These are phyloP conservation scores for Trichomycterus rosablanca DNA, from an alignment of 2,113 vertebrate genomes.

Conservation along the genomic window DNA sequence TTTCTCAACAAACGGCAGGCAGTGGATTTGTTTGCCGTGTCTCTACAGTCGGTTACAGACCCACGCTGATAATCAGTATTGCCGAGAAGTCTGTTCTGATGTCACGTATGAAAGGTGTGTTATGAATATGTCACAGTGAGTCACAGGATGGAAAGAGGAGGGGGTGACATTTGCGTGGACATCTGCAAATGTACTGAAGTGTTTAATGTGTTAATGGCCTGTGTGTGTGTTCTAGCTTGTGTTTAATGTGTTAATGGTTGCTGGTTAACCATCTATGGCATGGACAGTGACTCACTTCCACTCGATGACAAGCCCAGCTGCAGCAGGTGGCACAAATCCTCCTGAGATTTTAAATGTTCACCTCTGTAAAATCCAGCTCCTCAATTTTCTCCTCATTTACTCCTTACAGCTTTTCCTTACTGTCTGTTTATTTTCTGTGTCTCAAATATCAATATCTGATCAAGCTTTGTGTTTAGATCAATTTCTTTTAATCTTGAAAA, in stretches of 20 bases:
- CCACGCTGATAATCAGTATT: constrained; percentile 16
- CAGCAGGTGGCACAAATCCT: constrained; percentile 48
- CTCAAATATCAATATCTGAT: too few relatives aligned
- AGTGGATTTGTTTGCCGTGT: neutral
- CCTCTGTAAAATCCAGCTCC: constrained; percentile 32
- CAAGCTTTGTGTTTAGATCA: too few relatives aligned
- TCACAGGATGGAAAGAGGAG: constrained; percentile 32
- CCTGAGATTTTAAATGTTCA: constrained; percentile 30
- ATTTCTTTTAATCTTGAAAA: too few relatives aligned
- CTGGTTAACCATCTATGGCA: constrained; percentile 50
- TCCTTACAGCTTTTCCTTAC: neutral
- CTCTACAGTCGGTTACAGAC: constrained; percentile 12
- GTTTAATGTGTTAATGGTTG: constrained; percentile 64
- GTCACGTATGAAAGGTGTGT: constrained; percentile 34
- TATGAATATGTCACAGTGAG: constrained; percentile 44
- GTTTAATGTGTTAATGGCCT: constrained; percentile 55
- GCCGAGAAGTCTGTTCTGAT: constrained; percentile 26
- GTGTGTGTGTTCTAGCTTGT: constrained; percentile 43
- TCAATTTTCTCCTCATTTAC: neutral
- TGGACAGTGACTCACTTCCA: constrained; percentile 56
- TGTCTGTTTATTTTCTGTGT: constrained; percentile 5
- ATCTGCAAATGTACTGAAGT: constrained; percentile 45
- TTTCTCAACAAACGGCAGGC: neutral
- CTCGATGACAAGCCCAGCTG: constrained; percentile 33
- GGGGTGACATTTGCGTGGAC: constrained; percentile 34